These are phyloP conservation scores for Agriotes lineatus DNA, from an alignment of 2,888 invertebrate species.

Conservation along the genomic window DNA sequence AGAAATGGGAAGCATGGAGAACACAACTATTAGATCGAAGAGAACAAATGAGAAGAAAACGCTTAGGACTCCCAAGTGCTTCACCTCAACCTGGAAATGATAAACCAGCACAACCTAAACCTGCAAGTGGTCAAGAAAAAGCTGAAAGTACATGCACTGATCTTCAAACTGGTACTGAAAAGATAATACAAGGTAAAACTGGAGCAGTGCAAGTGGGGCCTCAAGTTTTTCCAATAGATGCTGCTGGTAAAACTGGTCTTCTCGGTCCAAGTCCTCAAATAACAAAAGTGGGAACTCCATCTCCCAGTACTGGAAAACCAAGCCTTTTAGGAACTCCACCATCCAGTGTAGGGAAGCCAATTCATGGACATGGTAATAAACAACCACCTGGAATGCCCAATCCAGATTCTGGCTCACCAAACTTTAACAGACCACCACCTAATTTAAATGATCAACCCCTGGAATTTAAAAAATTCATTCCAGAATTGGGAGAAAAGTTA, in stretches of 20 bases:
- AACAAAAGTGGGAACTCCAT: too few relatives aligned
- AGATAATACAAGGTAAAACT: background rate
- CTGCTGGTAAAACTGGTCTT: background rate
- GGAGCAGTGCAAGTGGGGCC: background rate
- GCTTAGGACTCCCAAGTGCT: slow-evolving; percentile 59
- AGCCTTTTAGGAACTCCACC: background rate
- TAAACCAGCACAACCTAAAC: slow-evolving; percentile 3
- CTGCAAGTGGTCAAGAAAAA: background rate
- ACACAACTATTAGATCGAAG: slow-evolving; percentile 82
- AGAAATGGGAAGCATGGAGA: slow-evolving; percentile 88
- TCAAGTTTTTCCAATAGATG: background rate
- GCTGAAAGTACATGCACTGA: background rate
- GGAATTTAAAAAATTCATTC: slow-evolving; percentile 52
- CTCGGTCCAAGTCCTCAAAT: too few relatives aligned
- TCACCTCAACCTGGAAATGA: slow-evolving; percentile 38
- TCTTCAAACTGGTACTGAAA: background rate
- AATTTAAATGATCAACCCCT: slow-evolving; percentile 59
- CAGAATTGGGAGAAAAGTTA: slow-evolving; percentile 16
- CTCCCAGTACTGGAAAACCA: background rate
- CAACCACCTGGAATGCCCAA: too few relatives aligned
- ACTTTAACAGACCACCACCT: slow-evolving; percentile 54
- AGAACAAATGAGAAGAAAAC: slow-evolving; percentile 83
- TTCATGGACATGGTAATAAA: background rate
- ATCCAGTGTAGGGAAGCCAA: background rate
- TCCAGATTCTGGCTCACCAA: background rate